phyloP scores from a whole-genome alignment of 2,888 invertebrate genomes.

The Amiota communis region DNA sequence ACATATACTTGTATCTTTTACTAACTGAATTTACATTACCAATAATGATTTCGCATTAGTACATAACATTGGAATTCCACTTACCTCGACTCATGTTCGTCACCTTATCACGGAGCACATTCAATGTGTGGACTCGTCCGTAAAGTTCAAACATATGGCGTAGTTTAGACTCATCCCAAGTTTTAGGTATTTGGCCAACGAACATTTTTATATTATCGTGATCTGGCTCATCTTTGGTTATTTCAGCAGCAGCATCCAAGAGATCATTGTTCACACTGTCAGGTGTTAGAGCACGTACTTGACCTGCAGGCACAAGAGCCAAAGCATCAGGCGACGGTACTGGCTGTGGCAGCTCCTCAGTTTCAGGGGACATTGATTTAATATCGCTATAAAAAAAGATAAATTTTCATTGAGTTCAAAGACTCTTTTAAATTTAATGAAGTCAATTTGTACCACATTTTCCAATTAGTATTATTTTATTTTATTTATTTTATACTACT shows the following conservation, averaged over 20 bases:
- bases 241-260: constrained; percentile 45
- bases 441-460: no score
- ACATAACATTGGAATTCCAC: constrained; percentile 60
- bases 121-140: constrained; percentile 96
- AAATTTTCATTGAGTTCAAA: no score
- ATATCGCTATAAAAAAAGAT: background rate
- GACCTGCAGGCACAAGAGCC: constrained; percentile 40
- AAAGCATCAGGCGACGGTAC: constrained; percentile 31
- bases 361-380: background rate
- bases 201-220: constrained; percentile 99
- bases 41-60: background rate
- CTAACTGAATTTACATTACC: no score
- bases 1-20: no score
- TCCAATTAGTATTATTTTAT: no score
- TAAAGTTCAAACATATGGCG: constrained; percentile 96
- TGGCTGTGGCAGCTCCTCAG: background rate
- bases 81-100: constrained; percentile 98
- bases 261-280: constrained; percentile 38
- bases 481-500: no score
- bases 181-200: constrained; percentile 96
- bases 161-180: constrained; percentile 96
- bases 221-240: constrained; percentile 86
- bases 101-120: constrained; percentile 97
- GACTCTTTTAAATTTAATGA: no score
- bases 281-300: constrained; percentile 68